These are phyloP conservation scores for Scomber scombrus DNA, from an alignment of 2,113 vertebrate genomes.

Conservation along the genomic window DNA sequence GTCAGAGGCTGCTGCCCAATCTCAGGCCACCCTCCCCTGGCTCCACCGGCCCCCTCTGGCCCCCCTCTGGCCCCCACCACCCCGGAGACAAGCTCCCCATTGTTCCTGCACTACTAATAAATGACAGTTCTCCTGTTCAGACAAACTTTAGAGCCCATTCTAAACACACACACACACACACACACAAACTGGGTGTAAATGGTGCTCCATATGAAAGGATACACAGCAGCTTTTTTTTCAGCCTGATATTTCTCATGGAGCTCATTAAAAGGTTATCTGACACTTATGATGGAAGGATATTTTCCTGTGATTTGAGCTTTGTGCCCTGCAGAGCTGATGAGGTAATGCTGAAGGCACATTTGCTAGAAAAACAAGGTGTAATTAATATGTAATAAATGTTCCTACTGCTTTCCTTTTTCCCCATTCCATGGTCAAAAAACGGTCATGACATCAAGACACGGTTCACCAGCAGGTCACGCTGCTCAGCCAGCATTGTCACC, in stretches of 20 bases:
- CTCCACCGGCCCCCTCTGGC: slow-evolving; percentile 69
- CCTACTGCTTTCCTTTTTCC: slow-evolving; percentile 22
- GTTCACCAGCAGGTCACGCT: slow-evolving; percentile 58
- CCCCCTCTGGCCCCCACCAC: slow-evolving; percentile 74
- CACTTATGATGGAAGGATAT: slow-evolving; percentile 40
- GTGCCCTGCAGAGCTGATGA: slow-evolving; percentile 30
- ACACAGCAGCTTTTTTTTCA: slow-evolving; percentile 17
- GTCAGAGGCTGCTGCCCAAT: slow-evolving; percentile 85
- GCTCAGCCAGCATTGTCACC: slow-evolving; percentile 46
- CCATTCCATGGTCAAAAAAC: slow-evolving; percentile 19
- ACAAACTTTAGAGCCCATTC: slow-evolving; percentile 80
- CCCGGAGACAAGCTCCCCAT: slow-evolving; percentile 87
- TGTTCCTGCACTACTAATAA: slow-evolving; percentile 86
- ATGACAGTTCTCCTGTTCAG: slow-evolving; percentile 85
- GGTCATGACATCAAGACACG: slow-evolving; percentile 28
- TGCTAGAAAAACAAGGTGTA: slow-evolving; percentile 16
- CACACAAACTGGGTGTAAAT: slow-evolving; percentile 42
- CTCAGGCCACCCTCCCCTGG: slow-evolving; percentile 80
- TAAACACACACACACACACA: slow-evolving; percentile 64
- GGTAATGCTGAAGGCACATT: slow-evolving; percentile 30
- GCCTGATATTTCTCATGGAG: slow-evolving; percentile 44
- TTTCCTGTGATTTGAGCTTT: slow-evolving; percentile 23
- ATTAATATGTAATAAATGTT: slow-evolving; percentile 28
- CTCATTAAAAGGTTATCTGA: slow-evolving; percentile 59
- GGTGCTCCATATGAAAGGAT: slow-evolving; percentile 42